Evolutionary conservation across 2,113 vertebrate genomes (phyloP), one percentile per base, ranked within the genome.

Genomic region (Leptodactylus fuscus): DNA sequence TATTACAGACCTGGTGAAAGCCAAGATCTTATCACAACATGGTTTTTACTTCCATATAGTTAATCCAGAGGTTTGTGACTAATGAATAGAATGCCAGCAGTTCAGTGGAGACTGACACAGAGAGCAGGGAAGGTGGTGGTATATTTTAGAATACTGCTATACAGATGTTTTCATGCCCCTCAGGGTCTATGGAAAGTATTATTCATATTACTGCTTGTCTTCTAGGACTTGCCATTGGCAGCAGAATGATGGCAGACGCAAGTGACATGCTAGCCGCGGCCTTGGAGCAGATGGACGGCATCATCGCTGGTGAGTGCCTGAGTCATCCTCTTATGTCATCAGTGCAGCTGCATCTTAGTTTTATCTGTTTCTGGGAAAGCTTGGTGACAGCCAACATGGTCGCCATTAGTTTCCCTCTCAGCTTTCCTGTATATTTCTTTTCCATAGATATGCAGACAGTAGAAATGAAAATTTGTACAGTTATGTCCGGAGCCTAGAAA

Each of bases 241-340:
- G 85, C 71, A 97, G 94, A 88, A 98, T 99, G 97, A 99, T 99
- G 98, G 96, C 95, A 44, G 97, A 99, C 90, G 98, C 97, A 88
- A 99, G 98, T 88, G 98, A 99, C 87, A 99, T 99, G 98, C 91
- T 99, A 90, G 98, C 98, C 22, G 98, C 98, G 0, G 98, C 98
- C 44, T 87, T 99, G 93, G 98, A 99, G 91, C 98, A 99, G 93
- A 99, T 99, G 98, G 98, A 99, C 70, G 98, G 98, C n/a, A 98
- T 99, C 76, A 99, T 99, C 88, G 98, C 98, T 95, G 98, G 98
- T 99, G 62, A 79, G 65, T 18, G 13, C 46, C 2, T 13, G 9
- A 44, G 41, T 44, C 41, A 4, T 9, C 29, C 2, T 62, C 58
- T 62, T 27, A 11, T 29, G 11, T 15, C 22, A 41, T 41, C 9